A percentile compares a stretch with the other conserved stretches of the same genome.
Conservation (phyloP, 64 coral and sea anemone species). For the Platygyra sinensis region DNA sequence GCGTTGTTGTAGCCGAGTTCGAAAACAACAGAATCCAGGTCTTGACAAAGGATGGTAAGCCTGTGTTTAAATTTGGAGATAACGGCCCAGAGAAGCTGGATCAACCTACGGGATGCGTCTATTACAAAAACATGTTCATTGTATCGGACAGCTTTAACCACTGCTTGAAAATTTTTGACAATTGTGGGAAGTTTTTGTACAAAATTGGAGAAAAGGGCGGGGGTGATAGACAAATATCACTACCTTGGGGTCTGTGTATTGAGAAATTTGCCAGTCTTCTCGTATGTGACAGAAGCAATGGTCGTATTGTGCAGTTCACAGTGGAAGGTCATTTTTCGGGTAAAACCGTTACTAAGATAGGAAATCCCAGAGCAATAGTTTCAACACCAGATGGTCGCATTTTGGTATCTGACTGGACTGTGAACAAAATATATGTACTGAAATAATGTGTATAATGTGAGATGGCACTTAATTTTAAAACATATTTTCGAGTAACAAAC, state of each 20-base stretch:
- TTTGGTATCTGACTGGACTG: constrained; percentile 21
- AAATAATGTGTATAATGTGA: background rate
- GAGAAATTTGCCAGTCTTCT: constrained; percentile 32
- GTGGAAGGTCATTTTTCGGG: constrained; percentile 36
- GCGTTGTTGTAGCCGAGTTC: too few relatives aligned
- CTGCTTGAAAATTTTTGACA: background rate
- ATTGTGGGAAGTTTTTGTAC: too few relatives aligned
- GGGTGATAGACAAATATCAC: background rate
- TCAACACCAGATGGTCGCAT: too few relatives aligned
- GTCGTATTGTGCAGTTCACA: constrained; percentile 29
- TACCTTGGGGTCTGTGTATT: background rate
- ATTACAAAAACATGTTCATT: too few relatives aligned
- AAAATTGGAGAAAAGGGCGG: too few relatives aligned
- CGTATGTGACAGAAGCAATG: constrained; percentile 20
- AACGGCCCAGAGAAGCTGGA: too few relatives aligned
- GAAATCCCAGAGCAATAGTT: background rate
- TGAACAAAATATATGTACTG: background rate
- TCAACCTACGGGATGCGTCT: too few relatives aligned
- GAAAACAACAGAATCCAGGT: constrained; percentile 41
- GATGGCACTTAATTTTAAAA: too few relatives aligned
- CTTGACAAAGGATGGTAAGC: background rate
- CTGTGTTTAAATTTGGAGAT: constrained; percentile 6
- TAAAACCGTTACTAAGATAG: constrained; percentile 30
- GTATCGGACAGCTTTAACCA: background rate
- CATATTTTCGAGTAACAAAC: too few relatives aligned